A percentile compares a stretch with the other conserved stretches of the same genome.
Conservation (phyloP, 1,140 invertebrate genomes). For the Drosophila nigrodunni region DNA sequence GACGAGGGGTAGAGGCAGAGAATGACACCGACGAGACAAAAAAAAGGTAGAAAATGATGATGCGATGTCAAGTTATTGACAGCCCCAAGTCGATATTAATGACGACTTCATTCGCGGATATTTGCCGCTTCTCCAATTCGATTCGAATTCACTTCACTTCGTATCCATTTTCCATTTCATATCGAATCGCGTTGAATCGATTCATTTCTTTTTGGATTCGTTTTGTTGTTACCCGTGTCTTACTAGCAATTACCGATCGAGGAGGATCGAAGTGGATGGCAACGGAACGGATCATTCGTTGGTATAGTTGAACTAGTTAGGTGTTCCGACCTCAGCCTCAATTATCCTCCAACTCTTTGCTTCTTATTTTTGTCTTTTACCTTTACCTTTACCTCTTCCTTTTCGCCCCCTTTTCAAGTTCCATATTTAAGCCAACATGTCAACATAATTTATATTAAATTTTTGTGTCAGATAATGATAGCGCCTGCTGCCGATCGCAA, state of each 20-base stretch:
- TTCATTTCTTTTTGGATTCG: conserved; percentile 14
- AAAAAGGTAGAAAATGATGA: conserved; percentile 59
- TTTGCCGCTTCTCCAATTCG: conserved; percentile 14
- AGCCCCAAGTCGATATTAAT: conserved; percentile 79
- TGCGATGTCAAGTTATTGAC: conserved; percentile 81
- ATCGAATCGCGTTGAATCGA: neutral
- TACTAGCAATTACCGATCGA: conserved; percentile 65
- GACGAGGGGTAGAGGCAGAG: neutral
- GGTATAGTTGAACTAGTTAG: conserved; percentile 65
- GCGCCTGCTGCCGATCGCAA: conserved; percentile 67
- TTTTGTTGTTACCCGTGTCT: conserved; percentile 60
- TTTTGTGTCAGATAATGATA: conserved; percentile 84
- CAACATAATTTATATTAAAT: conserved; percentile 84
- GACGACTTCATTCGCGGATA: conserved; percentile 76
- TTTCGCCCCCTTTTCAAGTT: conserved; percentile 36
- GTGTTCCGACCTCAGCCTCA: conserved; percentile 22
- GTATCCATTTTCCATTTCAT: conserved; percentile 1
- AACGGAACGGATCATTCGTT: neutral
- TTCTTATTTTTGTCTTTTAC: neutral
- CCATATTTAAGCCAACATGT: conserved; percentile 83
- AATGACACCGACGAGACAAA: neutral
- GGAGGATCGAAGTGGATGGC: neutral
- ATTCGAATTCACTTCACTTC: conserved; percentile 11
- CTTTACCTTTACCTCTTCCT: neutral
- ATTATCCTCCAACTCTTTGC: neutral